A percentile compares a stretch with the other conserved stretches of the same genome.
Evolutionary conservation across 2,797 vertebrate species (phyloP).

Genomic region (Crenichthys baileyi): DNA sequence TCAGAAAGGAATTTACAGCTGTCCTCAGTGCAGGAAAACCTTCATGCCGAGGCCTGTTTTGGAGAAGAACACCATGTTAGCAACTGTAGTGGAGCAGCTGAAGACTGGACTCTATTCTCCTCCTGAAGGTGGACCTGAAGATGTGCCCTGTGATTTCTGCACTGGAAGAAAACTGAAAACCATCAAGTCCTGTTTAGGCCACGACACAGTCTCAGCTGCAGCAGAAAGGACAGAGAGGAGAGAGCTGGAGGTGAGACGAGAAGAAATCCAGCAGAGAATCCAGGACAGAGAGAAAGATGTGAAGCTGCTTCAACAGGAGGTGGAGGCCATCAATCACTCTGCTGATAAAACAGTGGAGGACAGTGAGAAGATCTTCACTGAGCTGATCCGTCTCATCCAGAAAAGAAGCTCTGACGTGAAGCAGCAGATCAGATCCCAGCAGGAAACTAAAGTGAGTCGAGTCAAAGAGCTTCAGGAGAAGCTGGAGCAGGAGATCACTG

Average conservation of each 20-base stretch:
- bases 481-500: no score
- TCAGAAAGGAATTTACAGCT: not conserved
- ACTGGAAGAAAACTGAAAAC: no score
- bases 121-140: slow-evolving; percentile 14
- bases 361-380: slow-evolving; percentile 21
- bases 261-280: slow-evolving; percentile 4
- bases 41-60: slow-evolving; percentile 15
- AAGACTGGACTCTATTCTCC: slow-evolving; percentile 9
- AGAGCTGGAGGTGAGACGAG: slow-evolving; percentile 4
- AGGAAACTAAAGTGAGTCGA: slow-evolving; percentile 9
- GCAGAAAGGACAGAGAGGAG: not conserved
- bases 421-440: slow-evolving; percentile 21
- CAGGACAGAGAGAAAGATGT: slow-evolving; percentile 7
- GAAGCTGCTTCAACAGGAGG: slow-evolving; percentile 14
- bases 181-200: not conserved
- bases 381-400: slow-evolving; percentile 16
- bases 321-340: slow-evolving; percentile 9
- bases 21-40: slow-evolving; percentile 14
- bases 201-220: not conserved
- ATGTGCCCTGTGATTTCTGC: slow-evolving; percentile 20
- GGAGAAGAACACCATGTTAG: slow-evolving; percentile 9
- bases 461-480: slow-evolving; percentile 2
- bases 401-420: slow-evolving; percentile 12
- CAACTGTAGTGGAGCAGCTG: slow-evolving; percentile 16
- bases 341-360: slow-evolving; percentile 6